phyloP scores from a whole-genome alignment of 2,888 invertebrate species.

The Parthenolecanium corni region DNA sequence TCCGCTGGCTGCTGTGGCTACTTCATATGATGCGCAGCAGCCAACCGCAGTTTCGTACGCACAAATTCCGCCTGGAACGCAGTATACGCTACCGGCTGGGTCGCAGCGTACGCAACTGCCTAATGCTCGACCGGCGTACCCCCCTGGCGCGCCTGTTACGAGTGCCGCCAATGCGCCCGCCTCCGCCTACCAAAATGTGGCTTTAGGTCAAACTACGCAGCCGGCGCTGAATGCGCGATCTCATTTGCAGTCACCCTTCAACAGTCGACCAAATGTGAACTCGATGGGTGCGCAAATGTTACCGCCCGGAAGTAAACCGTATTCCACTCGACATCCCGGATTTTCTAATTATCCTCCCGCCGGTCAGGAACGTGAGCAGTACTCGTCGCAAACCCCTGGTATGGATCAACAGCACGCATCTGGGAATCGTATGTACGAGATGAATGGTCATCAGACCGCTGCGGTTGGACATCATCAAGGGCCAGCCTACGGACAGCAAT shows the following conservation, averaged over 20 bases:
- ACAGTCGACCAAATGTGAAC: background rate
- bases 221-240: background rate
- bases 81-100: too few species aligned
- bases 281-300: background rate
- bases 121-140: too few species aligned
- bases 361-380: background rate
- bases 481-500: slow-evolving; percentile 2
- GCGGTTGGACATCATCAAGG: slow-evolving; percentile 1
- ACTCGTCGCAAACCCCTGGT: background rate
- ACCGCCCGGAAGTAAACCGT: background rate
- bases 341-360: background rate
- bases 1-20: slow-evolving; percentile 16
- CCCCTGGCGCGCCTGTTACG: too few species aligned
- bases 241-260: slow-evolving; percentile 9
- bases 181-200: background rate
- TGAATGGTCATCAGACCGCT: slow-evolving; percentile 1
- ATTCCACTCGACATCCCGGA: background rate
- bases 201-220: background rate
- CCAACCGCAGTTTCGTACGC: too few species aligned
- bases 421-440: slow-evolving; percentile 1
- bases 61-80: too few species aligned
- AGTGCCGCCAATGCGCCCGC: background rate
- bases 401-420: background rate
- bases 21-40: too few species aligned
- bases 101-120: too few species aligned